A percentile compares a stretch with the other conserved stretches of the same genome.
phyloP scores from a whole-genome alignment of 2,888 invertebrate species.

The Cylindroiulus punctatus region DNA sequence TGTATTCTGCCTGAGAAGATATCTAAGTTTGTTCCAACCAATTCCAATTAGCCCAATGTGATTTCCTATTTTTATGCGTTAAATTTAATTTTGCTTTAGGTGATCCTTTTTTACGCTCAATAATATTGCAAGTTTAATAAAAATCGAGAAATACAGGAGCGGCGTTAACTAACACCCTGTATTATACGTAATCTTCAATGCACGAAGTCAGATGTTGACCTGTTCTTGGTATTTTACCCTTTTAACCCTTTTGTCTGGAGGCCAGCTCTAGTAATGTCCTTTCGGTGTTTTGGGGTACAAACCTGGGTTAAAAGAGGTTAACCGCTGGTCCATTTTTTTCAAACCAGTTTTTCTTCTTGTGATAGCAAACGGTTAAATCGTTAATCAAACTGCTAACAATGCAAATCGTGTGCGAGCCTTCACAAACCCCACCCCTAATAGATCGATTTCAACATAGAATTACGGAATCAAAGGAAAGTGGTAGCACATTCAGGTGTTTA shows the following conservation, averaged over 20 bases:
- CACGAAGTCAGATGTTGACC: not conserved
- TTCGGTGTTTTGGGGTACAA: not conserved
- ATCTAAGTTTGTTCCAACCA: no score
- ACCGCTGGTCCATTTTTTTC: not conserved
- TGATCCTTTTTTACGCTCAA: no score
- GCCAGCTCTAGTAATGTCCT: not conserved
- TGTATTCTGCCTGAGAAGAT: no score
- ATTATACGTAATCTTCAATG: not conserved
- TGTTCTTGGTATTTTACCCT: not conserved
- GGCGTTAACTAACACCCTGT: not conserved
- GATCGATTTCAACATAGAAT: no score
- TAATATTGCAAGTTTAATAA: not conserved
- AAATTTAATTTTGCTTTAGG: no score
- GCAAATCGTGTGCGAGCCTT: no score
- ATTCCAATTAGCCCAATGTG: no score
- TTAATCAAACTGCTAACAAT: not conserved
- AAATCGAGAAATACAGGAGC: not conserved
- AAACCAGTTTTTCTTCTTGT: constrained; percentile 30
- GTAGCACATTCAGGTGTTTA: no score
- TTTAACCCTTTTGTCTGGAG: not conserved
- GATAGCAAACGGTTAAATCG: not conserved
- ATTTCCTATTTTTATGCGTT: no score
- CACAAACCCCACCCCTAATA: no score
- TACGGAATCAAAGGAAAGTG: no score
- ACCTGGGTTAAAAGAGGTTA: not conserved